Evolutionary conservation across 2,113 vertebrate species (phyloP).

Genomic region (Leptodactylus fuscus): DNA sequence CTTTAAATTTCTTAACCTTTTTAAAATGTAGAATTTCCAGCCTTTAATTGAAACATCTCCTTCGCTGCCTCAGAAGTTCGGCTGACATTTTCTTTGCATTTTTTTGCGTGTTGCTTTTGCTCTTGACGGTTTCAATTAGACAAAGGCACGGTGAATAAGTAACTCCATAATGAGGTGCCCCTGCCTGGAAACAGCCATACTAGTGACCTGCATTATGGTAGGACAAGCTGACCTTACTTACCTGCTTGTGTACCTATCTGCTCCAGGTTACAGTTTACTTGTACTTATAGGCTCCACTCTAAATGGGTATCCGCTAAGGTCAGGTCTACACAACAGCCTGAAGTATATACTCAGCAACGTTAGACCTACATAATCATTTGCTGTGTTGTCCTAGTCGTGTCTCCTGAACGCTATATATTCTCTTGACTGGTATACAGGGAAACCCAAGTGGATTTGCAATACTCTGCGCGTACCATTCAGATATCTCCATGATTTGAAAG

Average conservation of each 20-base stretch:
- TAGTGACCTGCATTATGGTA: not conserved
- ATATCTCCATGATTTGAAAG: too few species aligned
- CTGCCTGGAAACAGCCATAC: not conserved
- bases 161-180: not conserved
- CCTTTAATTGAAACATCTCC: slow-evolving; percentile 48
- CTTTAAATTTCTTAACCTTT: slow-evolving; percentile 47
- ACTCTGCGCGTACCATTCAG: too few species aligned
- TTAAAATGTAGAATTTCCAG: slow-evolving; percentile 16
- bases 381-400: too few species aligned
- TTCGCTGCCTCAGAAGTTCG: not conserved
- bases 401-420: too few species aligned
- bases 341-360: too few species aligned
- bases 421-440: too few species aligned
- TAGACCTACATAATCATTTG: too few species aligned
- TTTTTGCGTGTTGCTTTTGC: not conserved
- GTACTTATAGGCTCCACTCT: not conserved
- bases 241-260: not conserved
- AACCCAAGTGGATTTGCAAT: too few species aligned
- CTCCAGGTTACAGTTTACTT: not conserved
- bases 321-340: not conserved
- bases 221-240: slow-evolving; percentile 20
- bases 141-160: not conserved
- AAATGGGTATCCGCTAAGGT: not conserved
- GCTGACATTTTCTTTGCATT: slow-evolving; percentile 31
- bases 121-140: slow-evolving; percentile 4